Evolutionary conservation across 2,888 invertebrate species (phyloP).

Genomic region (Chymomyza caudatula): DNA sequence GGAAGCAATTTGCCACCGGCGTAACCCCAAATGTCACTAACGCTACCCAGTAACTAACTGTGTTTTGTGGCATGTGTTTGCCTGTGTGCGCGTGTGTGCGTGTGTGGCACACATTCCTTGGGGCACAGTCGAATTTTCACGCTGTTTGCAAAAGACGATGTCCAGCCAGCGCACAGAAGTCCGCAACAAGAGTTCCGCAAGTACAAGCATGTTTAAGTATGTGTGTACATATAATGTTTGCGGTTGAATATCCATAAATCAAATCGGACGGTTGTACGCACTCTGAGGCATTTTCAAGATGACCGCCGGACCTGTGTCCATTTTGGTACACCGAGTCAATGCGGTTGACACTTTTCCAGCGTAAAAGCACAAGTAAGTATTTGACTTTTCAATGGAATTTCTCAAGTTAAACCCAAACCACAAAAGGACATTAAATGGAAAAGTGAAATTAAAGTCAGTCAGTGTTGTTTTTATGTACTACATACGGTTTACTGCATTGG

Average conservation of each 20-base stretch:
- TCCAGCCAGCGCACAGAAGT: slow-evolving; percentile 26
- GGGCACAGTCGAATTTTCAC: slow-evolving; percentile 44
- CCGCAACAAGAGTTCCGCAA: slow-evolving; percentile 28
- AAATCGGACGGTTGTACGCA: slow-evolving; percentile 60
- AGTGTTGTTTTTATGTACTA: neutral
- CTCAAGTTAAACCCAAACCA: slow-evolving; percentile 68
- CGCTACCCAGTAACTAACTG: slow-evolving; percentile 33
- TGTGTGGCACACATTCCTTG: slow-evolving; percentile 52
- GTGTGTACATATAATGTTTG: slow-evolving; percentile 67
- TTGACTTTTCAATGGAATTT: slow-evolving; percentile 53
- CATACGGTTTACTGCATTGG: neutral
- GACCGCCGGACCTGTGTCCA: slow-evolving; percentile 50
- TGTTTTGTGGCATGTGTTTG: slow-evolving; percentile 47
- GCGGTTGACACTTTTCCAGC: slow-evolving; percentile 72
- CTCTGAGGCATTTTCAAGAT: slow-evolving; percentile 65
- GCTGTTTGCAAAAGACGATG: slow-evolving; percentile 33
- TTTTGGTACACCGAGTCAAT: slow-evolving; percentile 41
- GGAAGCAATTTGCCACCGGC: slow-evolving; percentile 73
- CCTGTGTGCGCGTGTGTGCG: slow-evolving; percentile 19
- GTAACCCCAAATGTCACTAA: slow-evolving; percentile 46
- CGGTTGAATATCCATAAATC: slow-evolving; percentile 78
- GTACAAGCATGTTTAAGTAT: slow-evolving; percentile 40
- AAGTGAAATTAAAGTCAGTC: slow-evolving; percentile 48
- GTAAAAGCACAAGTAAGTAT: slow-evolving; percentile 30
- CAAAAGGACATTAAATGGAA: slow-evolving; percentile 69